Base-by-base conservation (phyloP, 2,797 vertebrate species). In the Atherinosoma microstoma region DNA sequence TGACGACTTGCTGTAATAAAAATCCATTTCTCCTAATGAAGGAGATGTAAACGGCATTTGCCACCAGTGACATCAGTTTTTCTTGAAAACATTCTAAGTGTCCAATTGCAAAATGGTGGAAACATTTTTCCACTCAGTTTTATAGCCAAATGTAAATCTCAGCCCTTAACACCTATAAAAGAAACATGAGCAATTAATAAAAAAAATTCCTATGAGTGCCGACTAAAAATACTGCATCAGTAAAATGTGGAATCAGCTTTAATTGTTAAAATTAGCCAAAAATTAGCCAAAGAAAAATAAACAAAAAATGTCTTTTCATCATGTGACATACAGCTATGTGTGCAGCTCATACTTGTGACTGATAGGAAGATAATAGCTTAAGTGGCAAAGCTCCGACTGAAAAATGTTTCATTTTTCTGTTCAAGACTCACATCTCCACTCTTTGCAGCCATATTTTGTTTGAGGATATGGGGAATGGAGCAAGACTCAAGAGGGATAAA, bases 1-100 rank as follows among this genome's bases (percentile, higher is more conserved):
- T 90, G 94, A 90, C 22, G 93, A 92, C 91, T 89, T 77, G 94
- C 94, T 95, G 94, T 91, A 96, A 95, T 92, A 94, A 92, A 94
- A 91, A 93, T 87, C 86, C 92, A 88, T 75, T 75, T 83, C 84
- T 78, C 87, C 84, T 76, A 64, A 86, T 88, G 75, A 78, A 78
- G 45, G 51, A 70, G 68, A 79, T 27, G 71, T 69, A 12, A 78
- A 85, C 82, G 86, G 73, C 30, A 35, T 69, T 80, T 30, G 76
- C 62, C 56, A 69, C 69, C 58, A 77, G 60, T 67, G 22, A 83
- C 67, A 88, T 77, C 76, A 29, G 75, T 64, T 74, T 70, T 8
- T 73, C 42, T 54, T 58, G 69, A 68, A 18, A 75, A 87, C 73
- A 85, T 36, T 61, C 58, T 71, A 35, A 58, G 29, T 15, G 58